Percentiles rank a stretch among this genome's conserved stretches.
These are phyloP conservation scores for Cotesia congregata DNA, from an alignment of 2,888 invertebrate species.

Conservation along the genomic window DNA sequence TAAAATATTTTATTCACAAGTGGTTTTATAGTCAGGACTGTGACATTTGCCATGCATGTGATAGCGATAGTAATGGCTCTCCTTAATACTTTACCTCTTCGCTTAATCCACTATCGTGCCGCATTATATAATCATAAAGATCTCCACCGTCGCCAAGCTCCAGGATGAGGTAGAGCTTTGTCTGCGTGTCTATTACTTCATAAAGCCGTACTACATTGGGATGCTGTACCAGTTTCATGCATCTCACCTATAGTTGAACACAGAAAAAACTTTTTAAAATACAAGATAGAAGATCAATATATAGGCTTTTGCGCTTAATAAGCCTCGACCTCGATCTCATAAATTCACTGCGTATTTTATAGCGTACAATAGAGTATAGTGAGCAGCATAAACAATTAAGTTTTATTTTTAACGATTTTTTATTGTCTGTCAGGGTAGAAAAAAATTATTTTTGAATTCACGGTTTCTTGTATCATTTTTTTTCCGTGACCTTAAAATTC, in stretches of 20 bases:
- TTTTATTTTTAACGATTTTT: too few relatives aligned
- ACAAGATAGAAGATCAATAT: background rate
- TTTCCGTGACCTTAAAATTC: too few relatives aligned
- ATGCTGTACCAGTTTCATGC: conserved; percentile 99
- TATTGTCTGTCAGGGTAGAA: too few relatives aligned
- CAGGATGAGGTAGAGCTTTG: conserved; percentile 95
- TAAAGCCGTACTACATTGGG: conserved; percentile 98
- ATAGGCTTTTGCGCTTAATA: conserved; percentile 1
- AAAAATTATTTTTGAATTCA: too few relatives aligned
- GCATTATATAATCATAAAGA: conserved; percentile 98
- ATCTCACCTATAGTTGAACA: conserved; percentile 79
- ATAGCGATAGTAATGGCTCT: conserved; percentile 19
- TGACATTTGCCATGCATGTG: background rate
- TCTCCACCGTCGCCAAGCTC: conserved; percentile 99
- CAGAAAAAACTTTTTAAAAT: background rate
- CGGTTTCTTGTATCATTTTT: too few relatives aligned
- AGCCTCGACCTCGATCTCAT: conserved; percentile 6
- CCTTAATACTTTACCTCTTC: conserved; percentile 71
- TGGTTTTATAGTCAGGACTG: background rate
- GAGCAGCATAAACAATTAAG: background rate
- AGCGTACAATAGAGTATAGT: background rate
- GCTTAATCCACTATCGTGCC: conserved; percentile 89
- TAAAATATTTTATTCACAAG: background rate
- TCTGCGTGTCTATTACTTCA: conserved; percentile 99
- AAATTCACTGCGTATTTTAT: conserved; percentile 12